Percentiles rank a stretch among this genome's conserved stretches.
phyloP scores from a whole-genome alignment of 2,797 vertebrate genomes.

The Allobates femoralis region DNA sequence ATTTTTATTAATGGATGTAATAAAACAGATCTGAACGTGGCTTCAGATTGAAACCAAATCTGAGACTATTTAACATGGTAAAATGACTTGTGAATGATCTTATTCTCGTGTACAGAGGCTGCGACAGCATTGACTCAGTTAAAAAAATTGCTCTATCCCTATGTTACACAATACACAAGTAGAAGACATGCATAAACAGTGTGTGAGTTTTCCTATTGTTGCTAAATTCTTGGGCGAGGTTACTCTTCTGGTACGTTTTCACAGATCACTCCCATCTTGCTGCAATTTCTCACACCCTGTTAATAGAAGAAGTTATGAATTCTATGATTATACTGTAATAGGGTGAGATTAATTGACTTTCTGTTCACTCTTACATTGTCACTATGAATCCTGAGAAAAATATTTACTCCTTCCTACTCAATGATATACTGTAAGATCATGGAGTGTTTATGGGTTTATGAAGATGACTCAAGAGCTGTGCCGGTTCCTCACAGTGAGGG shows the following conservation, averaged over 20 bases:
- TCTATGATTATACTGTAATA: background rate
- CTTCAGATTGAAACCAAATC: too few species aligned
- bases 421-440: too few species aligned
- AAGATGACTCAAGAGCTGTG: too few species aligned
- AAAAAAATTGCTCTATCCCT: background rate
- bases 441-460: too few species aligned
- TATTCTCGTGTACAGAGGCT: background rate
- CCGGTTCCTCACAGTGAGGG: too few species aligned
- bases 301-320: background rate
- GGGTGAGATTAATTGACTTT: background rate
- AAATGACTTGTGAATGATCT: background rate
- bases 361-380: background rate
- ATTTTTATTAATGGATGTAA: too few species aligned
- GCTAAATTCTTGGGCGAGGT: slow-evolving; percentile 20
- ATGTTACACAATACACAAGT: background rate
- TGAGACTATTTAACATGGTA: background rate
- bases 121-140: background rate
- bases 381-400: too few species aligned
- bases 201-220: background rate
- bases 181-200: background rate
- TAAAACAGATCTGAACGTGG: too few species aligned
- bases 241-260: background rate
- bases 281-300: slow-evolving; percentile 10
- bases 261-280: slow-evolving; percentile 10
- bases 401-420: too few species aligned